Evolutionary conservation across 2,113 vertebrate species (phyloP).

Genomic region (Glaucidium brasilianum): DNA sequence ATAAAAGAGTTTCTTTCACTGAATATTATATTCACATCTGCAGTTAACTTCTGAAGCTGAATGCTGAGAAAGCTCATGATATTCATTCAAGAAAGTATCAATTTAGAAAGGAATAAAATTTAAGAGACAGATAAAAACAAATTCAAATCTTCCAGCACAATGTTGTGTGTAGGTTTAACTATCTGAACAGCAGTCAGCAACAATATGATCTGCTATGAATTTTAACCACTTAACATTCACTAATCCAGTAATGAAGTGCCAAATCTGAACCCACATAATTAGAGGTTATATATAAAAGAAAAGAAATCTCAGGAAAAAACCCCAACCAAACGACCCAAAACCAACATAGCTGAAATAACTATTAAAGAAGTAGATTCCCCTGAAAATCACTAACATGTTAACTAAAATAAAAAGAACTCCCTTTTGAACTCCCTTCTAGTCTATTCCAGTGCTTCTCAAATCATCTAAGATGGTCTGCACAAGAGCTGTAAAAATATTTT

Average conservation of each 20-base stretch:
- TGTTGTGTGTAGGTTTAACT: not conserved
- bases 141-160: not conserved
- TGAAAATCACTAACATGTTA: not conserved
- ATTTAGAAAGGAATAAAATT: not conserved
- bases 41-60: not conserved
- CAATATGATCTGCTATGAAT: not conserved
- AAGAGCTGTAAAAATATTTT: not conserved
- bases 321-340: not conserved
- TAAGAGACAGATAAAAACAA: not conserved
- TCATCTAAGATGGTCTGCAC: not conserved
- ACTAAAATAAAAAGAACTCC: not conserved
- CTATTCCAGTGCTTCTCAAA: not conserved
- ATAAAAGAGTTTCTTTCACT: not conserved
- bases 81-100: not conserved
- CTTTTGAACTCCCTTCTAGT: not conserved
- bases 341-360: not conserved
- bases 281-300: not conserved
- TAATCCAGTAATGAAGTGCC: not conserved
- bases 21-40: not conserved
- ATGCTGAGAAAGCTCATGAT: not conserved
- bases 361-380: not conserved
- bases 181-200: not conserved
- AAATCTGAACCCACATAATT: not conserved
- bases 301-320: accelerated
- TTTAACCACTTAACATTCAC: not conserved